A percentile compares a stretch with the other conserved stretches of the same genome.
Evolutionary conservation across 1,140 invertebrate genomes (phyloP).

Genomic region (Elysia chlorotica): DNA sequence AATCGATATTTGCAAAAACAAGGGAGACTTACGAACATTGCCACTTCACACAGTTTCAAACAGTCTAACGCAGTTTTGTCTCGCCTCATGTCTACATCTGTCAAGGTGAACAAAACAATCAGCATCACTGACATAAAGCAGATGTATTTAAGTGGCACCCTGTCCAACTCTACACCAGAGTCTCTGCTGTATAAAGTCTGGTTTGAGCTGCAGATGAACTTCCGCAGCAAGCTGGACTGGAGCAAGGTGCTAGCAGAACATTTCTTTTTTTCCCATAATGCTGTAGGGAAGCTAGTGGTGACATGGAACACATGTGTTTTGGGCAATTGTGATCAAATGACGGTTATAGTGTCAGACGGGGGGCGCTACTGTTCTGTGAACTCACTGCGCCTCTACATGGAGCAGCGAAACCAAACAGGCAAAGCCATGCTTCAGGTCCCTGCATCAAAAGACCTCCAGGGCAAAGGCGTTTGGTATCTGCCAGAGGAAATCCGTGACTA

Average conservation of each 20-base stretch:
- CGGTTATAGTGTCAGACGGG: slow-evolving; percentile 7
- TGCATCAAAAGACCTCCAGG: neutral
- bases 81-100: neutral
- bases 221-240: slow-evolving; percentile 19
- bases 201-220: slow-evolving; percentile 32
- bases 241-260: slow-evolving; percentile 13
- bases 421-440: slow-evolving; percentile 12
- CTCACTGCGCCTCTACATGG: slow-evolving; percentile 23
- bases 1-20: slow-evolving; percentile 7
- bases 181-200: slow-evolving; percentile 28
- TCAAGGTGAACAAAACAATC: slow-evolving; percentile 11
- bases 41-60: slow-evolving; percentile 12
- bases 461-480: slow-evolving; percentile 14
- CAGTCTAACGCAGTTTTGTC: slow-evolving; percentile 14
- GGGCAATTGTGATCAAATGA: slow-evolving; percentile 12
- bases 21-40: slow-evolving; percentile 11
- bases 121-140: slow-evolving; percentile 3
- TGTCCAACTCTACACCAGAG: slow-evolving; percentile 17
- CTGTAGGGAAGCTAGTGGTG: neutral
- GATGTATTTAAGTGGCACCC: slow-evolving; percentile 13
- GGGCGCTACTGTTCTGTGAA: slow-evolving; percentile 22
- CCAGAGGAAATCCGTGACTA: slow-evolving; percentile 17
- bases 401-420: slow-evolving; percentile 10
- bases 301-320: slow-evolving; percentile 19
- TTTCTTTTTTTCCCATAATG: slow-evolving; percentile 12